Percentiles rank a stretch among this genome's conserved stretches.
These are phyloP conservation scores for Xestia rhomboidea DNA, from an alignment of 2,888 invertebrate genomes.

Conservation along the genomic window DNA sequence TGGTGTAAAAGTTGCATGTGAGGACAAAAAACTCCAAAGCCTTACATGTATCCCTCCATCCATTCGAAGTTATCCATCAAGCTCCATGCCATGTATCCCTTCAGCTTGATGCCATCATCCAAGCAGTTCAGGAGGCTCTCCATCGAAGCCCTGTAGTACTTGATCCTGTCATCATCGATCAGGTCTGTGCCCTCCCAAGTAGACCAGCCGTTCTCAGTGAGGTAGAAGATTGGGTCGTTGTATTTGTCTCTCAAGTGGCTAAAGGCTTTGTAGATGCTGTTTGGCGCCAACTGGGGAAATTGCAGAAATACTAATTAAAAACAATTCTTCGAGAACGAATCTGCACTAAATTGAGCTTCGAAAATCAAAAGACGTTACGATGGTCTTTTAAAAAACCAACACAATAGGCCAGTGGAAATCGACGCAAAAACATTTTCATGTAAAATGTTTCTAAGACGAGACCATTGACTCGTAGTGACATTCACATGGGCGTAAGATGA, in stretches of 20 bases:
- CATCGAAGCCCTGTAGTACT: constrained; percentile 84
- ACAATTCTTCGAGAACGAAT: too few species aligned
- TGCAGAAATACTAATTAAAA: not conserved
- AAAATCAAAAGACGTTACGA: not conserved
- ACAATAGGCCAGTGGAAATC: too few species aligned
- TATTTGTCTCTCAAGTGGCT: constrained; percentile 86
- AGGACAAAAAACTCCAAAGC: constrained; percentile 22
- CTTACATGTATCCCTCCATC: constrained; percentile 90
- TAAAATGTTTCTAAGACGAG: too few species aligned
- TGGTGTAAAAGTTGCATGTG: not conserved
- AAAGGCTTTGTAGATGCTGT: constrained; percentile 90
- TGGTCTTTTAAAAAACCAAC: not conserved
- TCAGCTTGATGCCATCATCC: constrained; percentile 83
- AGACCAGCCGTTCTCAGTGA: constrained; percentile 92
- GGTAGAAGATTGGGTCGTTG: constrained; percentile 88
- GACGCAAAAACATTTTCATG: too few species aligned
- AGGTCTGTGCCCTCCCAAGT: constrained; percentile 74
- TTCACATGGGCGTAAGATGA: too few species aligned
- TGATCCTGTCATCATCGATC: constrained; percentile 85
- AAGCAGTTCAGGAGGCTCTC: constrained; percentile 81
- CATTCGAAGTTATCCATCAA: constrained; percentile 92
- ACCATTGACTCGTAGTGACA: too few species aligned
- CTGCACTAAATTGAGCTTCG: not conserved
- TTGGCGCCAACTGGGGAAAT: constrained; percentile 85
- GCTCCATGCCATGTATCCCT: constrained; percentile 91